Conservation (phyloP, 2,888 invertebrate species). For the Ornithoptera alexandrae region DNA sequence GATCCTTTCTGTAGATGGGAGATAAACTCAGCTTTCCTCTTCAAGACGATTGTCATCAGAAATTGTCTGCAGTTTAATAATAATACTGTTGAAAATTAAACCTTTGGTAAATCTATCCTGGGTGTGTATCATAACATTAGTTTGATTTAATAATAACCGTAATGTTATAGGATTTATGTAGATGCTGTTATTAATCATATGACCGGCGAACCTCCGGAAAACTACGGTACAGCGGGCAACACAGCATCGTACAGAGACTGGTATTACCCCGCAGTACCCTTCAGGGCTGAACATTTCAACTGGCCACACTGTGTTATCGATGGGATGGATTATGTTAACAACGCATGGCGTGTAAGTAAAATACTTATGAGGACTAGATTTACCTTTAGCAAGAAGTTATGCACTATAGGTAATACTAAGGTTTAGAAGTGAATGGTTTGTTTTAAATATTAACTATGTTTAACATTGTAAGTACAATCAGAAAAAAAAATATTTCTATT, state of each 20-base stretch:
- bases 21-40: too few species aligned
- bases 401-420: background rate
- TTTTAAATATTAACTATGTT: too few species aligned
- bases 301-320: constrained; percentile 80
- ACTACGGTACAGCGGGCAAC: constrained; percentile 82
- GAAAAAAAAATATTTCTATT: too few species aligned
- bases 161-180: constrained; percentile 84
- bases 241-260: constrained; percentile 73
- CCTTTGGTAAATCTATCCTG: too few species aligned
- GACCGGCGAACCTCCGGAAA: constrained; percentile 78
- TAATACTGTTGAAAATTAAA: too few species aligned
- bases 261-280: constrained; percentile 84
- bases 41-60: too few species aligned
- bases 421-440: too few species aligned
- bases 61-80: too few species aligned
- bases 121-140: too few species aligned
- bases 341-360: constrained; percentile 79
- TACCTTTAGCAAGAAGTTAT: background rate
- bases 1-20: too few species aligned
- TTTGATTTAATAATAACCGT: background rate
- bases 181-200: constrained; percentile 94
- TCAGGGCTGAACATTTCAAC: constrained; percentile 83
- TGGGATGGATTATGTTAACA: constrained; percentile 82
- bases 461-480: too few species aligned
- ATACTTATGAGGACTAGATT: background rate